Conservation (phyloP, 30 jellyfish, hydroid and myxozoan species). For the Hydra vulgaris region DNA sequence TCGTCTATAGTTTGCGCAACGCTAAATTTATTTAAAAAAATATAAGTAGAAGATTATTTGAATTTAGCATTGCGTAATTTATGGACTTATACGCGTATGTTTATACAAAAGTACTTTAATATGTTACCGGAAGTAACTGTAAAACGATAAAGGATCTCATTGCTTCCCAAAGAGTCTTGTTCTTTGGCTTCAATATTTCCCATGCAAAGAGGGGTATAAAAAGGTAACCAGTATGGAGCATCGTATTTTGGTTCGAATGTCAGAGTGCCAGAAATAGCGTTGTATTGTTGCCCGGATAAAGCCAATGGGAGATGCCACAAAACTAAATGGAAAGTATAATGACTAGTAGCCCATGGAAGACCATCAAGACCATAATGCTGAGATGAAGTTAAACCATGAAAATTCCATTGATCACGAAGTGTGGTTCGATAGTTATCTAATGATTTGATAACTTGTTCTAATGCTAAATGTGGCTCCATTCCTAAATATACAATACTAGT, state of each 20-base stretch:
- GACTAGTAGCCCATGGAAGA: constrained; percentile 98
- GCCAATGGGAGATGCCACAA: constrained; percentile 96
- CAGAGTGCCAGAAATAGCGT: constrained; percentile 79
- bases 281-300: constrained; percentile 87
- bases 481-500: constrained; percentile 28
- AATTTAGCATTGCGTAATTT: too few relatives aligned
- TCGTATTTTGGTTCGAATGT: constrained; percentile 74
- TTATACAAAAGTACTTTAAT: too few relatives aligned
- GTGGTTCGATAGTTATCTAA: constrained; percentile 92
- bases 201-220: constrained; percentile 75
- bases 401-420: constrained; percentile 88
- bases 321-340: constrained; percentile 76
- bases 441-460: constrained; percentile 87
- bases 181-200: constrained; percentile 79
- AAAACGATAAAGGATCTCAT: constrained; percentile 44
- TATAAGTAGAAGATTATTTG: too few relatives aligned
- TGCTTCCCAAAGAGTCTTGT: neutral
- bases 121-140: constrained; percentile 74
- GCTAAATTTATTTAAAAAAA: too few relatives aligned
- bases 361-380: constrained; percentile 95
- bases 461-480: constrained; percentile 61
- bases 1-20: too few relatives aligned
- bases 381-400: constrained; percentile 93
- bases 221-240: constrained; percentile 89
- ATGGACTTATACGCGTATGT: too few relatives aligned